Conservation (phyloP, 2,888 invertebrate species). For the Diachrysia chrysitis region DNA sequence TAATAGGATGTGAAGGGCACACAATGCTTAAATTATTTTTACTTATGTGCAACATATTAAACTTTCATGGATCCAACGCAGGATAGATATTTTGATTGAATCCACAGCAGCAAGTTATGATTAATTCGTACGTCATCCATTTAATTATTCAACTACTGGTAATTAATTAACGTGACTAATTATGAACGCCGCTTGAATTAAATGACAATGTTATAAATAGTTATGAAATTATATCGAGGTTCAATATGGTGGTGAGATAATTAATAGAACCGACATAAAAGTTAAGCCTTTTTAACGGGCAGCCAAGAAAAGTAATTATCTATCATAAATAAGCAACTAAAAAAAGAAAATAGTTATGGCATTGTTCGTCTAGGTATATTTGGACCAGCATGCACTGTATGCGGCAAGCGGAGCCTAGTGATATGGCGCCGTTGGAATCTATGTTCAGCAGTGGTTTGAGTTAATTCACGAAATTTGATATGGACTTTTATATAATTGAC, state of each 20-base stretch:
- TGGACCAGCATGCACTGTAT: no score
- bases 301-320: no score
- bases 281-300: not conserved
- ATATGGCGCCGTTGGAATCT: no score
- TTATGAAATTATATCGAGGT: not conserved
- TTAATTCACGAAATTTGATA: no score
- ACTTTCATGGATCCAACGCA: not conserved
- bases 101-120: not conserved
- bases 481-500: no score
- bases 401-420: no score
- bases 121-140: not conserved
- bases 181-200: conserved; percentile 1
- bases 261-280: not conserved
- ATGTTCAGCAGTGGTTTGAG: no score
- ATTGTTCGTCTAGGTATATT: no score
- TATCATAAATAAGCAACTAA: no score
- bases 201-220: conserved; percentile 3
- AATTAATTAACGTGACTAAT: conserved; percentile 5
- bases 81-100: not conserved
- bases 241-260: not conserved
- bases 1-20: no score
- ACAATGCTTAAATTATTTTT: not conserved
- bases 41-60: not conserved
- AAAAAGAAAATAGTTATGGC: no score
- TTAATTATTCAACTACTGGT: not conserved